Evolutionary conservation across 2,113 vertebrate genomes (phyloP).

Genomic region (Myrmecophaga tridactyla): DNA sequence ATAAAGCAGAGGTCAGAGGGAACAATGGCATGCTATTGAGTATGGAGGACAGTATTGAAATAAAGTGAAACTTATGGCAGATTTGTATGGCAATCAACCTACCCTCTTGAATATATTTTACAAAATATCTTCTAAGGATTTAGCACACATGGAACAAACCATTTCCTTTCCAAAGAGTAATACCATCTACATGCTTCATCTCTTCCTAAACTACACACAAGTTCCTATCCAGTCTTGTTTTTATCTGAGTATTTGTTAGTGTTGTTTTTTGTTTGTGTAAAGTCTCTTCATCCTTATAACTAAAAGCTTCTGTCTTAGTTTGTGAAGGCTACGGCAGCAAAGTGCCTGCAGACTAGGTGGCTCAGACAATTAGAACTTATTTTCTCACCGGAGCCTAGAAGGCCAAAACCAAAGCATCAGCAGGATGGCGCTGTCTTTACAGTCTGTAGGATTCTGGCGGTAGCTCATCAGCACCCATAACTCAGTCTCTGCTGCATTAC

Average conservation of each 20-base stretch:
- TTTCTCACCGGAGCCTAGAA: no score
- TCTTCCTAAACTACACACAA: neutral
- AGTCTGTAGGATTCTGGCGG: no score
- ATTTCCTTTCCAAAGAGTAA: neutral
- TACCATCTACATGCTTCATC: neutral
- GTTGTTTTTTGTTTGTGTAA: neutral
- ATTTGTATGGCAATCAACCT: neutral
- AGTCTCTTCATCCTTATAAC: neutral
- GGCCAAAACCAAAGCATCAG: no score
- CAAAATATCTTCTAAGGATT: neutral
- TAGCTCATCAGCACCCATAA: no score
- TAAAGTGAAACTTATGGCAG: neutral
- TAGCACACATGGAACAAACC: neutral
- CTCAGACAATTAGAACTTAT: no score
- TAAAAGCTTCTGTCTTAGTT: neutral
- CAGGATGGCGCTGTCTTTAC: no score
- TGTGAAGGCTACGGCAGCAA: no score
- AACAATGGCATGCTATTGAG: neutral
- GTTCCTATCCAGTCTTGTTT: accelerated
- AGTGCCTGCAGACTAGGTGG: no score
- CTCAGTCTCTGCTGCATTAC: no score
- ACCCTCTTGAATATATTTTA: neutral
- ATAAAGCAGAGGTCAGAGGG: neutral
- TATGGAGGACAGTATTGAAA: neutral
- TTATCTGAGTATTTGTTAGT: neutral